A percentile compares a stretch with the other conserved stretches of the same genome.
Evolutionary conservation across 2,113 vertebrate species (phyloP).

Genomic region (Campylorhamphus procurvoides): DNA sequence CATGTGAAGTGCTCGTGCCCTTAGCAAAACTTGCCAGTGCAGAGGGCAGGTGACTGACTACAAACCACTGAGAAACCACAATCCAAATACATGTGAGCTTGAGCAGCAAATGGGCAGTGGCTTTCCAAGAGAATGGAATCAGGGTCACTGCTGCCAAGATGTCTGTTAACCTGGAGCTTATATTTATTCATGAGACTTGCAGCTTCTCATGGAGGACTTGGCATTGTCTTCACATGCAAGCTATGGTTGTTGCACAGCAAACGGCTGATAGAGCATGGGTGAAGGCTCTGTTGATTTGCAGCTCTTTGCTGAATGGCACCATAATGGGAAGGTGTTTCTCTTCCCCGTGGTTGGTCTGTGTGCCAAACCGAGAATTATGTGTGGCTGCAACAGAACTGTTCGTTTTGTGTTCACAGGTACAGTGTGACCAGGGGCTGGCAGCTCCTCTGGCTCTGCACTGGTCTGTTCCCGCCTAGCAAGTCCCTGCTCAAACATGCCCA

Average conservation of each 20-base stretch:
- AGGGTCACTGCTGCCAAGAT: neutral
- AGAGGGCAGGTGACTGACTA: neutral
- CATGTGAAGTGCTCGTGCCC: neutral
- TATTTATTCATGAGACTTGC: neutral
- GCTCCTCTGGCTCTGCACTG: constrained; percentile 93
- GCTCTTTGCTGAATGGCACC: neutral
- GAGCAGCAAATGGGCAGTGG: neutral
- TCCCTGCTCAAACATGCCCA: constrained; percentile 84
- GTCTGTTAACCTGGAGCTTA: neutral
- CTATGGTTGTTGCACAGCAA: neutral
- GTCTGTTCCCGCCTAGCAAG: constrained; percentile 90
- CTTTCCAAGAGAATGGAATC: neutral
- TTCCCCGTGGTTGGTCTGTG: neutral
- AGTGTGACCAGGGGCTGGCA: constrained; percentile 93
- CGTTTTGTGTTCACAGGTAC: constrained; percentile 74
- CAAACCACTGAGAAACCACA: neutral
- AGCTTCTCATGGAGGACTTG: neutral
- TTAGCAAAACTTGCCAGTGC: neutral
- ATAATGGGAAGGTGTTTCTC: neutral
- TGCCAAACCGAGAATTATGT: neutral
- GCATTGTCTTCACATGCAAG: neutral
- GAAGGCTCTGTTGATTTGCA: neutral
- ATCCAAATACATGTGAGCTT: neutral
- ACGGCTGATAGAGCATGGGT: neutral
- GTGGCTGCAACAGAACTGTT: neutral